Conservation (phyloP, 2,113 vertebrate species). For the Leptosomus discolor region DNA sequence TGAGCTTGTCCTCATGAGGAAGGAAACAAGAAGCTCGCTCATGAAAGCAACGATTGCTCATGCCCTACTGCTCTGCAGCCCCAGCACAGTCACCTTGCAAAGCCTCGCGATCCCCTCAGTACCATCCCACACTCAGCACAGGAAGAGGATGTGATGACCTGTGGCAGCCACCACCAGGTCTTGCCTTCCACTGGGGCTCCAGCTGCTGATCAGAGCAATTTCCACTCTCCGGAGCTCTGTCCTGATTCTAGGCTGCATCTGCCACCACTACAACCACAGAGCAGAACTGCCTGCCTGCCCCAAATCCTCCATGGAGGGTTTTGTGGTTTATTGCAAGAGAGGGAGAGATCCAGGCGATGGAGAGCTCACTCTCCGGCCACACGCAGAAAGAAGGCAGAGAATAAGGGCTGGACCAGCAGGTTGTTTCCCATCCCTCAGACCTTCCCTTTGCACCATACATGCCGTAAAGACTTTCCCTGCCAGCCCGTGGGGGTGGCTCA, state of each 20-base stretch:
- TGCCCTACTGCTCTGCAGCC: background rate
- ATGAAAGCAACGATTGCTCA: background rate
- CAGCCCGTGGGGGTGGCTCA: background rate
- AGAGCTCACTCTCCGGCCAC: background rate
- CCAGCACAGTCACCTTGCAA: background rate
- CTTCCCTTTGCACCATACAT: background rate
- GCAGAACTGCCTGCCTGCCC: background rate
- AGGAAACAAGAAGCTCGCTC: background rate
- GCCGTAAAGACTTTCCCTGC: background rate
- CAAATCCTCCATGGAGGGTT: accelerated
- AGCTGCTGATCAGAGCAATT: background rate
- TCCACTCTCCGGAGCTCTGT: background rate
- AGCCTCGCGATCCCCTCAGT: background rate
- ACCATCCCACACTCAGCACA: background rate
- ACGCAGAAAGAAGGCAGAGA: background rate
- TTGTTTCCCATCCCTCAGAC: background rate
- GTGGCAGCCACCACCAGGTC: background rate
- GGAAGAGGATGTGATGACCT: background rate
- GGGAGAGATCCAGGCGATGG: background rate
- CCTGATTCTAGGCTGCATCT: background rate
- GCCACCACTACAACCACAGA: background rate
- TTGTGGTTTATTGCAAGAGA: background rate
- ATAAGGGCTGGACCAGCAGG: background rate
- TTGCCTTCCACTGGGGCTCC: background rate
- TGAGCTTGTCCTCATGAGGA: background rate